These are phyloP conservation scores for Papio anubis DNA, from an alignment of 2,113 vertebrate genomes.

Conservation along the genomic window DNA sequence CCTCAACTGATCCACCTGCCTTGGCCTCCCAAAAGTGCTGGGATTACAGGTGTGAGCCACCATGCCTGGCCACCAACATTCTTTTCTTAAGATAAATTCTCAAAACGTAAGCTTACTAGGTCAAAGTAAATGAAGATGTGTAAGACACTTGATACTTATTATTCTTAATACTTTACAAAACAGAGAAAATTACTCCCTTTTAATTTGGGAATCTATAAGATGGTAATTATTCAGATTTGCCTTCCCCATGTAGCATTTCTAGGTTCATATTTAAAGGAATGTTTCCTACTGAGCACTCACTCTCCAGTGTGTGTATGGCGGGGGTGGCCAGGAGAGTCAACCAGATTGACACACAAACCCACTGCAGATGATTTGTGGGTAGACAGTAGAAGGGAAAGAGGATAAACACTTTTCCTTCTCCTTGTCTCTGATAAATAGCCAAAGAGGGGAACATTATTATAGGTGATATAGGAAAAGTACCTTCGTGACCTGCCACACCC, in stretches of 20 bases:
- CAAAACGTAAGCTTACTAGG: background rate
- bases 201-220: background rate
- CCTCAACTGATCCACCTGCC: too few relatives aligned
- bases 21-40: too few relatives aligned
- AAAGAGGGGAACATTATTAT: background rate
- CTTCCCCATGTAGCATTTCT: background rate
- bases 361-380: background rate
- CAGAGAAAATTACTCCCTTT: background rate
- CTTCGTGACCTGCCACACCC: background rate
- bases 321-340: background rate
- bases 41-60: too few relatives aligned
- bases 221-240: background rate
- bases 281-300: background rate
- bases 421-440: background rate
- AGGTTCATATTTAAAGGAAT: background rate
- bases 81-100: constrained; percentile 34
- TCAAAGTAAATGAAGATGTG: constrained; percentile 37
- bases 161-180: background rate
- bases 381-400: background rate
- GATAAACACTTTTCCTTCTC: background rate
- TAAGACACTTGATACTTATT: constrained; percentile 12
- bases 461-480: background rate
- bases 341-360: background rate
- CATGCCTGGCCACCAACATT: background rate
- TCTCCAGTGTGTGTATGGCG: background rate